Conservation (phyloP, 2,797 vertebrate species). For the Fundulus diaphanus region DNA sequence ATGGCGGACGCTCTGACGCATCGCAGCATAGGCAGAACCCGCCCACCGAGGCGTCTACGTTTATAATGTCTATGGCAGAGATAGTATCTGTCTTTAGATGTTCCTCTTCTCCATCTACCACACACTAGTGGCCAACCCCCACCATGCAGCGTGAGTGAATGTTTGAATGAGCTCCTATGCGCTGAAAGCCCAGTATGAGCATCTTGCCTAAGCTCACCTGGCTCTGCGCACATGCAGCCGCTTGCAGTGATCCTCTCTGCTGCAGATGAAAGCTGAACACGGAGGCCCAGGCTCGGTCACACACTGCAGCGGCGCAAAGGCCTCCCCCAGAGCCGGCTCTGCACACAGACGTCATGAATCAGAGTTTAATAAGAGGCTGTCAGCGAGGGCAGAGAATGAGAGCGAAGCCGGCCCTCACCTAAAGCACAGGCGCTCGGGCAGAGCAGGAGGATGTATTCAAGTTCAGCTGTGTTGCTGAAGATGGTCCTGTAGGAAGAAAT, state of each 20-base stretch:
- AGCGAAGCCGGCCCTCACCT: constrained; percentile 75
- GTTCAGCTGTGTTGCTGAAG: constrained; percentile 84
- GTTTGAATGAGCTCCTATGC: neutral
- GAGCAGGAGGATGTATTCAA: constrained; percentile 88
- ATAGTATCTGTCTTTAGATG: too few relatives aligned
- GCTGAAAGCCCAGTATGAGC: neutral
- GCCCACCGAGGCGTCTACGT: too few relatives aligned
- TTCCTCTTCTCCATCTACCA: too few relatives aligned
- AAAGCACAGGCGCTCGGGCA: constrained; percentile 71
- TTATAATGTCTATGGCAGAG: too few relatives aligned
- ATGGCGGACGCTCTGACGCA: too few relatives aligned
- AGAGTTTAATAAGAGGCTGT: neutral
- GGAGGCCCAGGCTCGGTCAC: constrained; percentile 19
- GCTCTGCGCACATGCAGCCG: constrained; percentile 83
- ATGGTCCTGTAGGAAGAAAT: constrained; percentile 77
- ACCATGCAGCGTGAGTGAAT: neutral
- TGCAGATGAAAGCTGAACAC: constrained; percentile 79
- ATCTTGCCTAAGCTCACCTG: constrained; percentile 72
- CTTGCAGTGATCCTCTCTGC: constrained; percentile 78
- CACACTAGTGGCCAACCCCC: constrained; percentile 18
- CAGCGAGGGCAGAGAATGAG: too few relatives aligned
- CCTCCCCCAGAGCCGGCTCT: constrained; percentile 77
- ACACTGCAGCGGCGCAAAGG: constrained; percentile 80
- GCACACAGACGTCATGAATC: constrained; percentile 13
- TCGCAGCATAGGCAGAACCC: too few relatives aligned